phyloP scores from a whole-genome alignment of 2,888 invertebrate genomes.

The Endotricha flammealis region DNA sequence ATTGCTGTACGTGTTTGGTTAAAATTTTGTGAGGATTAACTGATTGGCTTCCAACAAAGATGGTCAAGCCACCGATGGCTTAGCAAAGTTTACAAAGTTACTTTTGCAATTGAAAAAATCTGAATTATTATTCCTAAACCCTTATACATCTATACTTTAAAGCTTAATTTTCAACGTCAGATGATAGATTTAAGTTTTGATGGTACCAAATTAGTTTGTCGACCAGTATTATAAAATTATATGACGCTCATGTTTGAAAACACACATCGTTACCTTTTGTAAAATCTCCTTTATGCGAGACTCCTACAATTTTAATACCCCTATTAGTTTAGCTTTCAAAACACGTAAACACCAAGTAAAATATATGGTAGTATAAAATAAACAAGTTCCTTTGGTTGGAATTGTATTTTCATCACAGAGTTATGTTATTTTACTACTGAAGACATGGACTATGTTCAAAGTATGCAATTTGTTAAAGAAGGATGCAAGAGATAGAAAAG shows the following conservation, averaged over 20 bases:
- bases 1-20: conserved; percentile 43
- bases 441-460: too few species aligned
- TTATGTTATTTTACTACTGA: too few species aligned
- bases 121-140: neutral
- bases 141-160: conserved; percentile 1
- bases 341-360: conserved; percentile 2
- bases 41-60: conserved; percentile 40
- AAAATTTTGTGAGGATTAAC: conserved; percentile 44
- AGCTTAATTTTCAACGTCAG: conserved; percentile 21
- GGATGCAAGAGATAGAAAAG: too few species aligned
- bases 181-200: neutral
- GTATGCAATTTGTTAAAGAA: too few species aligned
- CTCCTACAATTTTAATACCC: conserved; percentile 62
- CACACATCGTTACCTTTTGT: conserved; percentile 57
- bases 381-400: too few species aligned
- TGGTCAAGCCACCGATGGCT: conserved; percentile 28
- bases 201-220: conserved; percentile 32
- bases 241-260: conserved; percentile 60
- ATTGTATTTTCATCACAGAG: too few species aligned
- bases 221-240: conserved; percentile 58
- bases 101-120: conserved; percentile 11
- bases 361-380: conserved; percentile 1
- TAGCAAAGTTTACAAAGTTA: conserved; percentile 24
- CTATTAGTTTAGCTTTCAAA: conserved; percentile 55
- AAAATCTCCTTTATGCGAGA: conserved; percentile 42